phyloP scores from a whole-genome alignment of 2,113 vertebrate species.

The Camelus bactrianus region DNA sequence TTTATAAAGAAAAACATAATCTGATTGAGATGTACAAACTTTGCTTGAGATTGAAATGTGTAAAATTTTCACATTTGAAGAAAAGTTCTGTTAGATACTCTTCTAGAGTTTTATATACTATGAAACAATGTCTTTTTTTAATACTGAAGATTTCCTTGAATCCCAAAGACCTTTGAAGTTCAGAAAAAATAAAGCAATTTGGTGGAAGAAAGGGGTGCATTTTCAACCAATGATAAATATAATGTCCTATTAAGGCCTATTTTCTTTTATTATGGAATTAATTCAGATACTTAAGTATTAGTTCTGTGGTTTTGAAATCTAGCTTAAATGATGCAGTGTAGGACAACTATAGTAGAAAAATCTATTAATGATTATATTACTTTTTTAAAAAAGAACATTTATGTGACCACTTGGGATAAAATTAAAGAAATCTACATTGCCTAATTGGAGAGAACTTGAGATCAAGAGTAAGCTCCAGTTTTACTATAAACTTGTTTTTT shows the following conservation, averaged over 20 bases:
- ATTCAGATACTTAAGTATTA: conserved; percentile 42
- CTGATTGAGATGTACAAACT: not conserved
- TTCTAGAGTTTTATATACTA: not conserved
- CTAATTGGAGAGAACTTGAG: conserved; percentile 8
- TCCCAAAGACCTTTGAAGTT: conserved; percentile 32
- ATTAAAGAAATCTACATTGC: not conserved
- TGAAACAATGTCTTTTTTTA: not conserved
- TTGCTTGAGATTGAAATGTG: not conserved
- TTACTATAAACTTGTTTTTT: conserved; percentile 20
- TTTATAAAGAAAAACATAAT: conserved; percentile 53
- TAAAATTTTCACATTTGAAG: conserved; percentile 40
- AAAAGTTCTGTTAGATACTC: not conserved
- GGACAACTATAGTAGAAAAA: not conserved
- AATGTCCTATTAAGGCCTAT: not conserved
- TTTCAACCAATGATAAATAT: conserved; percentile 36
- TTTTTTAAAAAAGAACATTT: not conserved
- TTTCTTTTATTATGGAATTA: conserved; percentile 44
- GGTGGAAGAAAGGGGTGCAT: not conserved
- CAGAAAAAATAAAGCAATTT: conserved; percentile 31
- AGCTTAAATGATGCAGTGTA: not conserved
- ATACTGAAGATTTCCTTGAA: not conserved
- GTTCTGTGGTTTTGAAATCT: conserved; percentile 8
- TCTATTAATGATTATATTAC: not conserved
- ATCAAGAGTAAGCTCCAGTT: conserved; percentile 6
- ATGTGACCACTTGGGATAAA: not conserved